Conservation (phyloP, 2,888 invertebrate genomes). For the Tethea ocularis region DNA sequence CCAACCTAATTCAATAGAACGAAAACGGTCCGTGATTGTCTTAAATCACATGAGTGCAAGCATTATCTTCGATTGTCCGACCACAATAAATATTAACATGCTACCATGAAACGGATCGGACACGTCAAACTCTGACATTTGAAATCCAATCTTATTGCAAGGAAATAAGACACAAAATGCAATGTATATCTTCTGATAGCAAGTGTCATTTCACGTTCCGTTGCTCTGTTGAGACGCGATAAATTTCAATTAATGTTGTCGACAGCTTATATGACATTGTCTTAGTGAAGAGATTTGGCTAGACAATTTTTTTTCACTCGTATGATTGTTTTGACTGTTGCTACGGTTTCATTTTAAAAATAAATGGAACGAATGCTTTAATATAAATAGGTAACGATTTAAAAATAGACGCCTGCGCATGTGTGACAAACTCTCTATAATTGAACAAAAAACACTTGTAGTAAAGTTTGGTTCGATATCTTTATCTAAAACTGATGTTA, state of each 20-base stretch:
- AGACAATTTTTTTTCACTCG: constrained; percentile 36
- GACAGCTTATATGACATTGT: constrained; percentile 71
- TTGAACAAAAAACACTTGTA: too few species aligned
- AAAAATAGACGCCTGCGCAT: constrained; percentile 10
- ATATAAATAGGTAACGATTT: constrained; percentile 9
- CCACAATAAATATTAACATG: constrained; percentile 62
- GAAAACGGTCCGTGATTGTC: constrained; percentile 71
- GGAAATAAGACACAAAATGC: constrained; percentile 42
- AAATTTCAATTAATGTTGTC: constrained; percentile 80
- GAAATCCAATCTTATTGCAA: constrained; percentile 35
- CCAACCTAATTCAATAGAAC: constrained; percentile 72
- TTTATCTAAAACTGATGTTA: too few species aligned
- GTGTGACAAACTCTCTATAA: neutral
- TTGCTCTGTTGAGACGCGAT: constrained; percentile 68
- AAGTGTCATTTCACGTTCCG: constrained; percentile 61
- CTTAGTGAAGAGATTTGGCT: constrained; percentile 70
- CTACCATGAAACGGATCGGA: constrained; percentile 49
- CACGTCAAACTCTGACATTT: constrained; percentile 29
- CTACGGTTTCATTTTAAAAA: constrained; percentile 15
- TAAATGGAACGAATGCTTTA: constrained; percentile 9
- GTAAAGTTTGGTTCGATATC: too few species aligned
- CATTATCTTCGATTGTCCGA: constrained; percentile 80
- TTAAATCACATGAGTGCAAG: constrained; percentile 75
- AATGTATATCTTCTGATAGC: constrained; percentile 24
- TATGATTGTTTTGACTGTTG: constrained; percentile 16